Percentiles rank a stretch among this genome's conserved stretches.
phyloP scores from a whole-genome alignment of 2,888 invertebrate genomes.

The Tricholauxania praeusta region DNA sequence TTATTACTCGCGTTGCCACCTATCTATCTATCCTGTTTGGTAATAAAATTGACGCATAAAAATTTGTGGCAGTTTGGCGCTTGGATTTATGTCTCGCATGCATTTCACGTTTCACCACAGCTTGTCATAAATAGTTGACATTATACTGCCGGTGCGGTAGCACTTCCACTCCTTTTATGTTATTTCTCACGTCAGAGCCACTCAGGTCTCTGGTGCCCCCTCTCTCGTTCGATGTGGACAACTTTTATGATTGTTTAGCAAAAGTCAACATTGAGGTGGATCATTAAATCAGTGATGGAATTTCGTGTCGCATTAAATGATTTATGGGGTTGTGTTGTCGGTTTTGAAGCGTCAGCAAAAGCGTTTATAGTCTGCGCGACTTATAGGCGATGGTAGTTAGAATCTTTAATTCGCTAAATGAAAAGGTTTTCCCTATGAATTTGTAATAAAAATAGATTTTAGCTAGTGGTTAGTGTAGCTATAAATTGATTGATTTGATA shows the following conservation, averaged over 20 bases:
- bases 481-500: too few relatives aligned
- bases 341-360: constrained; percentile 11
- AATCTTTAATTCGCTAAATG: too few relatives aligned
- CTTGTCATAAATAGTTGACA: constrained; percentile 59
- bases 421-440: too few relatives aligned
- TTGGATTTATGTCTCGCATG: constrained; percentile 42
- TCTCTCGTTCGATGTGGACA: neutral
- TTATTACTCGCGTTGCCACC: neutral
- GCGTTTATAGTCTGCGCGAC: neutral
- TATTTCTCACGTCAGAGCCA: neutral
- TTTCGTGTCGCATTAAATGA: constrained; percentile 3
- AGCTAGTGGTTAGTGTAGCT: too few relatives aligned
- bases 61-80: neutral
- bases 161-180: neutral
- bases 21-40: neutral
- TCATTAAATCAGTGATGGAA: constrained; percentile 18
- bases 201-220: neutral
- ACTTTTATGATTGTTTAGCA: neutral
- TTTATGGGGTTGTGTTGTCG: neutral
- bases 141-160: neutral
- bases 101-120: constrained; percentile 57
- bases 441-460: too few relatives aligned
- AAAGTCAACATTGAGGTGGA: neutral
- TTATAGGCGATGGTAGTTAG: neutral
- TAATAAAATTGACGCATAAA: constrained; percentile 41